Conservation (phyloP, 64 coral and sea anemone species). For the Astreopora myriophthalma region DNA sequence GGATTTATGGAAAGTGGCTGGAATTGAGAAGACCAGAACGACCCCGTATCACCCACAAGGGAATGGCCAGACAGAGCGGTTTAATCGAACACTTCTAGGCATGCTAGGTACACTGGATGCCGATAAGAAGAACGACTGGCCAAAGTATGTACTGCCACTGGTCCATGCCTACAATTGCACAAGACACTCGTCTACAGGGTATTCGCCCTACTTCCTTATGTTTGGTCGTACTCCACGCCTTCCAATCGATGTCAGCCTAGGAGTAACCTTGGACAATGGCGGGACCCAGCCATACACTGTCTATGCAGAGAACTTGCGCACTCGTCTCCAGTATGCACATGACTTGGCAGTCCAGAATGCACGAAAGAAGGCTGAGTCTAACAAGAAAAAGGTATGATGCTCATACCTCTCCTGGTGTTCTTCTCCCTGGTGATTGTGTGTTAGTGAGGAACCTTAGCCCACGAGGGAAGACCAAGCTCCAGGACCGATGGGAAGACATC, state of each 20-base stretch:
- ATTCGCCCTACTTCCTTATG: background rate
- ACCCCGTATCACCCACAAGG: background rate
- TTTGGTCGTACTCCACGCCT: background rate
- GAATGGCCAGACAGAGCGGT: background rate
- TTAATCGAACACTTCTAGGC: background rate
- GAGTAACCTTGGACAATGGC: background rate
- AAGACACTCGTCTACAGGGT: slow-evolving; percentile 33
- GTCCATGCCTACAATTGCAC: slow-evolving; percentile 52
- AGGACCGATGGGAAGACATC: background rate
- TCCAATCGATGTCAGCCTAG: background rate
- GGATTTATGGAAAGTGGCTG: background rate
- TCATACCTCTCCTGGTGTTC: background rate
- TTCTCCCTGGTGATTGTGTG: background rate
- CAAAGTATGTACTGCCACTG: slow-evolving; percentile 20
- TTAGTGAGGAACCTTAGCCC: background rate
- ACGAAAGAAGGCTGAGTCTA: background rate
- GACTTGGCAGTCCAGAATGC: background rate
- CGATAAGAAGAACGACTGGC: slow-evolving; percentile 27
- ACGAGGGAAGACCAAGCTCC: background rate
- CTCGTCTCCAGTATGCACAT: background rate
- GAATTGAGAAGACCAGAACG: too few relatives aligned
- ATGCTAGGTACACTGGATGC: slow-evolving; percentile 59
- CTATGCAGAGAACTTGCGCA: background rate
- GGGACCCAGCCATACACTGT: background rate
- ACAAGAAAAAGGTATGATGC: slow-evolving; percentile 12